Evolutionary conservation across 2,888 invertebrate species (phyloP).

Genomic region (Drosophila siamana): DNA sequence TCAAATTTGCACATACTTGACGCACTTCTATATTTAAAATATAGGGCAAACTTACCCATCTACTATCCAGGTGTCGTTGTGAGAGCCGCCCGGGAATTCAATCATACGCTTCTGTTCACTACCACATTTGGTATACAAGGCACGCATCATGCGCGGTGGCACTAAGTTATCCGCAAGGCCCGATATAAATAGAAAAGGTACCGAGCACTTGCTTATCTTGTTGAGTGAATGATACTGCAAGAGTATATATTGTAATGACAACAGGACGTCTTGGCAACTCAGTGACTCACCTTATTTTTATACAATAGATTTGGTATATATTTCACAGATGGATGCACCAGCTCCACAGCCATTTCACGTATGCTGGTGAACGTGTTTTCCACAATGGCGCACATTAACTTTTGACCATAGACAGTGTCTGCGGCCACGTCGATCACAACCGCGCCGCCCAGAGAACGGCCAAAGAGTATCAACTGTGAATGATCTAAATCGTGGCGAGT

Average conservation of each 20-base stretch:
- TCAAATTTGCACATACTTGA: not conserved
- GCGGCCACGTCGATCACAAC: conserved; percentile 95
- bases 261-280: not conserved
- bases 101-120: conserved; percentile 91
- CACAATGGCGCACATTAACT: conserved; percentile 94
- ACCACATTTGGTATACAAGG: conserved; percentile 91
- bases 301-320: conserved; percentile 93
- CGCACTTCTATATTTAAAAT: not conserved
- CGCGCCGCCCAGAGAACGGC: conserved; percentile 94
- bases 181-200: conserved; percentile 94
- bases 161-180: conserved; percentile 95
- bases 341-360: conserved; percentile 94
- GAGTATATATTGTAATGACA: not conserved
- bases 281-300: conserved; percentile 92
- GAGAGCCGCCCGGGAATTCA: conserved; percentile 93
- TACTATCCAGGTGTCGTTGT: conserved; percentile 97
- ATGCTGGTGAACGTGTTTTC: conserved; percentile 98
- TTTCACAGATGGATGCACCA: conserved; percentile 88
- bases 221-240: conserved; percentile 89
- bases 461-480: conserved; percentile 94
- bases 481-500: conserved; percentile 93
- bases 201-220: conserved; percentile 90
- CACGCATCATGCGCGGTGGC: conserved; percentile 95
- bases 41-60: conserved; percentile 88
- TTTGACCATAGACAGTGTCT: conserved; percentile 90